These are phyloP conservation scores for Raja brachyura DNA, from an alignment of 2,113 vertebrate genomes.

Conservation along the genomic window DNA sequence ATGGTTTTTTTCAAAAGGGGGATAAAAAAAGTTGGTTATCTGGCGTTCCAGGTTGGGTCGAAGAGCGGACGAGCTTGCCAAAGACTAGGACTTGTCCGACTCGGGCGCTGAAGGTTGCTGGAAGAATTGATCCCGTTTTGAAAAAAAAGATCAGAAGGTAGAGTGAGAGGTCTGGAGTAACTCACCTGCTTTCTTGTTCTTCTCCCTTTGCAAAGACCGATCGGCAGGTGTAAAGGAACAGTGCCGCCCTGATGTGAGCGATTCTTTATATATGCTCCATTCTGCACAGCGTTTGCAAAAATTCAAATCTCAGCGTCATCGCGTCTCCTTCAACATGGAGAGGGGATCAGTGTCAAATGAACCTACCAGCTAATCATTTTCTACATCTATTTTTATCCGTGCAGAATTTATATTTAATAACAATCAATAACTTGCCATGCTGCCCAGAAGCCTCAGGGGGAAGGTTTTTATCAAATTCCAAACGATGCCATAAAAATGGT, in stretches of 20 bases:
- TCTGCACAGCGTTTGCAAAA: conserved; percentile 27
- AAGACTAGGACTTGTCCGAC: too few species aligned
- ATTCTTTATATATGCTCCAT: conserved; percentile 4
- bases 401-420: conserved; percentile 31
- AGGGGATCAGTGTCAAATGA: conserved; percentile 30
- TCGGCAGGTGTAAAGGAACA: neutral
- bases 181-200: conserved; percentile 18
- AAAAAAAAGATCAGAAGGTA: neutral
- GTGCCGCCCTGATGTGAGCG: neutral
- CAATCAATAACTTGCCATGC: neutral
- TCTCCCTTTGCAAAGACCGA: neutral
- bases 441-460: neutral
- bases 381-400: conserved; percentile 18
- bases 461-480: neutral
- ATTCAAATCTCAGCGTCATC: conserved; percentile 32
- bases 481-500: neutral
- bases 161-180: conserved; percentile 8
- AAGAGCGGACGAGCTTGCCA: neutral
- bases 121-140: neutral
- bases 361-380: conserved; percentile 33
- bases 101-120: neutral
- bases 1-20: neutral
- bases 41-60: neutral
- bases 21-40: too few species aligned
- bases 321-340: conserved; percentile 4